phyloP scores from a whole-genome alignment of 1,140 invertebrate genomes.

The Daktulosphaira vitifoliae region DNA sequence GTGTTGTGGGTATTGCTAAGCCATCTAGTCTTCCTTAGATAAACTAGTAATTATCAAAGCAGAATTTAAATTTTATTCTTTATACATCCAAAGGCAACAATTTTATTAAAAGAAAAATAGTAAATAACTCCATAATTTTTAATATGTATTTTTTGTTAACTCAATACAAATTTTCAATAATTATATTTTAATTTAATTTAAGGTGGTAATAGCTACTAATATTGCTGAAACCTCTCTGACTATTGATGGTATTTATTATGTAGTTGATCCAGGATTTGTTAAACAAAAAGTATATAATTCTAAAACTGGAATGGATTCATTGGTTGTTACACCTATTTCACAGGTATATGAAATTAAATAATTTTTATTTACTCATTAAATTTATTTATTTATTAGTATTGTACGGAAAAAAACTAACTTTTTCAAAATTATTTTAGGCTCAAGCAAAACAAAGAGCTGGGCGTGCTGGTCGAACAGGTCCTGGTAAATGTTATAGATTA shows the following conservation, averaged over 20 bases:
- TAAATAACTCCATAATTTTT: too few species aligned
- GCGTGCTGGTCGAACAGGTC: constrained; percentile 90
- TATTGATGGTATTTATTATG: constrained; percentile 99
- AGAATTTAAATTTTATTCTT: too few species aligned
- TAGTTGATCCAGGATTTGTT: constrained; percentile 98
- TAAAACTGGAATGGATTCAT: constrained; percentile 98
- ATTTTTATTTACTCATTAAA: constrained; percentile 14
- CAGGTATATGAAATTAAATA: constrained; percentile 53
- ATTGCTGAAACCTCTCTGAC: constrained; percentile 99
- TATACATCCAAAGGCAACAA: too few species aligned
- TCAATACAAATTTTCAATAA: too few species aligned
- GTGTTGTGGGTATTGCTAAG: too few species aligned
- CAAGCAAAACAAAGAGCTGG: constrained; percentile 96
- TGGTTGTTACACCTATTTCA: constrained; percentile 98
- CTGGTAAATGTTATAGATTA: constrained; percentile 94
- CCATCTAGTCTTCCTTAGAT: too few species aligned
- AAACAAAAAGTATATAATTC: constrained; percentile 99
- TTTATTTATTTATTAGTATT: too few species aligned
- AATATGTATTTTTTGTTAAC: too few species aligned
- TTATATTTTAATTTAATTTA: constrained; percentile 33
- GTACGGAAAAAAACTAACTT: too few species aligned
- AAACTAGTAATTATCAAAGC: too few species aligned
- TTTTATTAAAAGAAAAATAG: too few species aligned
- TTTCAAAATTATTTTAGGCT: constrained; percentile 54
- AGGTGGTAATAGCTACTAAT: constrained; percentile 96